Evolutionary conservation across 1,140 invertebrate species (phyloP).

Genomic region (Holcopasites calliopsidis): DNA sequence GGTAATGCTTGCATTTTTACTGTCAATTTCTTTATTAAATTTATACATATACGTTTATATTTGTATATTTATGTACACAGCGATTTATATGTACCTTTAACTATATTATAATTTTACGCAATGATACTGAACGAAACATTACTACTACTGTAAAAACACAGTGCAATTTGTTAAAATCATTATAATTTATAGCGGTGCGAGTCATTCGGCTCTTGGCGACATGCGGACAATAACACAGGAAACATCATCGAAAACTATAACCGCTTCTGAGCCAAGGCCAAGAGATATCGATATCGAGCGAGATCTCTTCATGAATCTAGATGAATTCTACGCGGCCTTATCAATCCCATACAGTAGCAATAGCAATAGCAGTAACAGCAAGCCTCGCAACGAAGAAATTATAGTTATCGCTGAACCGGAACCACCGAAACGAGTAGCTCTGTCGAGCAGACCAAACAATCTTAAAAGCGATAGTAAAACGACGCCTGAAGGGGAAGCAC

Average conservation of each 20-base stretch:
- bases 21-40: too few species aligned
- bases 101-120: neutral
- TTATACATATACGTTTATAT: constrained; percentile 13
- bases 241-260: constrained; percentile 70
- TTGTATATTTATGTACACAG: neutral
- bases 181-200: constrained; percentile 83
- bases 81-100: neutral
- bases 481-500: constrained; percentile 83
- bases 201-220: constrained; percentile 95
- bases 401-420: constrained; percentile 74
- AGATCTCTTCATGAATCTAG: constrained; percentile 53
- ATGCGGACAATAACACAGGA: constrained; percentile 97
- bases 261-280: constrained; percentile 64
- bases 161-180: neutral
- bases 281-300: constrained; percentile 64
- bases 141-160: neutral
- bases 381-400: constrained; percentile 68
- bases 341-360: constrained; percentile 39
- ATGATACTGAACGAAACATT: neutral
- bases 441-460: constrained; percentile 50
- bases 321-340: constrained; percentile 60
- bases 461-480: constrained; percentile 52
- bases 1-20: constrained; percentile 73
- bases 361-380: constrained; percentile 54
- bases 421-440: constrained; percentile 61